Percentiles rank a stretch among this genome's conserved stretches.
phyloP scores from a whole-genome alignment of 2,113 vertebrate species.

The Capricornis sumatraensis region DNA sequence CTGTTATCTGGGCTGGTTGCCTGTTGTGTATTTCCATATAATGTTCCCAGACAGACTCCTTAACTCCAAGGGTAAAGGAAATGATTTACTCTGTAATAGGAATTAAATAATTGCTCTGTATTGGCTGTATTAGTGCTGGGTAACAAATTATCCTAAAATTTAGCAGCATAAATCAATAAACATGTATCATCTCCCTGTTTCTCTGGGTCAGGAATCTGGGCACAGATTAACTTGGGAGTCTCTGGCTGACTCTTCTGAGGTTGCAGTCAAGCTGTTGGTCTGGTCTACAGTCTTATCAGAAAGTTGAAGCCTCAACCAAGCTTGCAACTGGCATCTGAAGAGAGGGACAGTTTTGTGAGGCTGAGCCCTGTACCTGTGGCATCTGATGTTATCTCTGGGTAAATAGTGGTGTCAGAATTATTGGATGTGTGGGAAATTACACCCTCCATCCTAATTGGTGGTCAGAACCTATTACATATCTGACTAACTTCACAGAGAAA shows the following conservation, averaged over 20 bases:
- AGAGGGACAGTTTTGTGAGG: neutral
- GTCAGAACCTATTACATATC: neutral
- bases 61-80: neutral
- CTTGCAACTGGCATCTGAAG: neutral
- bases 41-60: neutral
- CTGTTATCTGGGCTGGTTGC: neutral
- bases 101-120: neutral
- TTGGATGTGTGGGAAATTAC: neutral
- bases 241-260: neutral
- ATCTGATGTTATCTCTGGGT: neutral
- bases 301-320: neutral
- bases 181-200: neutral
- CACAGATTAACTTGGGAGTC: neutral
- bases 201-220: neutral
- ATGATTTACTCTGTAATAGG: neutral
- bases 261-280: neutral
- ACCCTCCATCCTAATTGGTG: neutral
- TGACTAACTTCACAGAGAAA: conserved; percentile 15
- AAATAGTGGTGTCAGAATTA: neutral
- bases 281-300: neutral
- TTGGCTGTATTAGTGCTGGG: neutral
- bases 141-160: neutral
- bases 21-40: neutral
- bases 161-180: neutral
- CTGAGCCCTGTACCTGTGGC: neutral